A percentile compares a stretch with the other conserved stretches of the same genome.
These are phyloP conservation scores for Bactericera cockerelli DNA, from an alignment of 1,140 invertebrate species.

Conservation along the genomic window DNA sequence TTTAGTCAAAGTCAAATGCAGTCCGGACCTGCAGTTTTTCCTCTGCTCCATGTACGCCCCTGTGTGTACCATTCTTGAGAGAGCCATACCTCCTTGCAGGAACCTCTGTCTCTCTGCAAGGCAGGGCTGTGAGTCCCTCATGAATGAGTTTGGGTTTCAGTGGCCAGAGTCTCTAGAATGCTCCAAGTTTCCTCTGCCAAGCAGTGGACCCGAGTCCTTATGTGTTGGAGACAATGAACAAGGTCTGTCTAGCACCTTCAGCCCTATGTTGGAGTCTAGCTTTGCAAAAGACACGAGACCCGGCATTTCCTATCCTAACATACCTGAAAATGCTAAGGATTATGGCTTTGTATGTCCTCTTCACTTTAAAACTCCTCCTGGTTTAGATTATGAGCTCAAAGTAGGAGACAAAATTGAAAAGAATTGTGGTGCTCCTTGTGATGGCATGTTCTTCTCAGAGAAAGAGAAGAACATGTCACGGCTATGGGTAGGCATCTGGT, in stretches of 20 bases:
- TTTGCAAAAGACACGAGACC: slow-evolving; percentile 16
- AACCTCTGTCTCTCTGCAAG: slow-evolving; percentile 77
- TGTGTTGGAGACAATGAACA: slow-evolving; percentile 74
- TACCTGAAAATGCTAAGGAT: slow-evolving; percentile 36
- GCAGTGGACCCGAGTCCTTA: slow-evolving; percentile 38
- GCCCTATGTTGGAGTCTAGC: slow-evolving; percentile 25
- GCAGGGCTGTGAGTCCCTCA: slow-evolving; percentile 74
- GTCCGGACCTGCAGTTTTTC: slow-evolving; percentile 85
- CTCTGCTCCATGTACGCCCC: slow-evolving; percentile 92
- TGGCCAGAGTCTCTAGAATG: slow-evolving; percentile 94
- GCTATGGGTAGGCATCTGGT: slow-evolving; percentile 89
- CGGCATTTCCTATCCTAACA: slow-evolving; percentile 19
- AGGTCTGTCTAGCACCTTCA: slow-evolving; percentile 2
- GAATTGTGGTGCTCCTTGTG: slow-evolving; percentile 85
- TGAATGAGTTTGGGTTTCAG: slow-evolving; percentile 80
- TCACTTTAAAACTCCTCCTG: slow-evolving; percentile 65
- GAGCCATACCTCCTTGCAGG: slow-evolving; percentile 80
- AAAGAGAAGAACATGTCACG: slow-evolving; percentile 65
- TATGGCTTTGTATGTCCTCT: slow-evolving; percentile 71
- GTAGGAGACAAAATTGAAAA: slow-evolving; percentile 58
- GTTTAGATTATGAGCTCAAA: slow-evolving; percentile 62
- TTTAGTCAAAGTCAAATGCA: slow-evolving; percentile 91
- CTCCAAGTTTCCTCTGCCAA: slow-evolving; percentile 66
- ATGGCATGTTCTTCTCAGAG: slow-evolving; percentile 80
- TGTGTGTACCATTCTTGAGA: slow-evolving; percentile 83